Evolutionary conservation across 2,888 invertebrate genomes (phyloP).

Genomic region (Chrysolina americana): DNA sequence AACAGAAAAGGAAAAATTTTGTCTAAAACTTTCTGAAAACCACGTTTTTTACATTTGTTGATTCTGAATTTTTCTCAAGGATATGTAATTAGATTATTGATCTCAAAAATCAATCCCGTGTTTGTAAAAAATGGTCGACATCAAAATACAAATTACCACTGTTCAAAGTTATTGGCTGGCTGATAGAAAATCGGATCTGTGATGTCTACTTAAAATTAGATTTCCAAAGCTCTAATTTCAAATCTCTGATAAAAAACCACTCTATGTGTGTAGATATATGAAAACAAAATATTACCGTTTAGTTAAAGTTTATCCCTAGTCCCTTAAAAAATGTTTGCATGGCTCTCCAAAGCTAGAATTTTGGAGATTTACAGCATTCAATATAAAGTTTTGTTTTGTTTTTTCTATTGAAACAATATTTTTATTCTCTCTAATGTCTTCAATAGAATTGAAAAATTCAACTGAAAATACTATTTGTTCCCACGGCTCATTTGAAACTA

Average conservation of each 20-base stretch:
- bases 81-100: background rate
- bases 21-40: no score
- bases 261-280: no score
- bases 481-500: background rate
- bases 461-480: background rate
- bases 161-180: background rate
- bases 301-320: no score
- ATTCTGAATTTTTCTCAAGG: background rate
- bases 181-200: background rate
- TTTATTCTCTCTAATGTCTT: background rate
- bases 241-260: background rate
- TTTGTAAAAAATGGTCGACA: conserved; percentile 9
- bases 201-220: conserved; percentile 2
- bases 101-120: background rate
- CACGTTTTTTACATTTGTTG: background rate
- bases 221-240: conserved; percentile 15
- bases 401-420: background rate
- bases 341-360: no score
- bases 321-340: no score
- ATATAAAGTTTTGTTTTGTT: background rate
- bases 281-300: background rate
- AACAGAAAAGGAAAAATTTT: no score
- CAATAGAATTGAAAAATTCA: background rate
- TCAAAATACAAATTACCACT: background rate
- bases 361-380: no score